These are phyloP conservation scores for Oryzias sinensis DNA, from an alignment of 2,797 vertebrate species.

Conservation along the genomic window DNA sequence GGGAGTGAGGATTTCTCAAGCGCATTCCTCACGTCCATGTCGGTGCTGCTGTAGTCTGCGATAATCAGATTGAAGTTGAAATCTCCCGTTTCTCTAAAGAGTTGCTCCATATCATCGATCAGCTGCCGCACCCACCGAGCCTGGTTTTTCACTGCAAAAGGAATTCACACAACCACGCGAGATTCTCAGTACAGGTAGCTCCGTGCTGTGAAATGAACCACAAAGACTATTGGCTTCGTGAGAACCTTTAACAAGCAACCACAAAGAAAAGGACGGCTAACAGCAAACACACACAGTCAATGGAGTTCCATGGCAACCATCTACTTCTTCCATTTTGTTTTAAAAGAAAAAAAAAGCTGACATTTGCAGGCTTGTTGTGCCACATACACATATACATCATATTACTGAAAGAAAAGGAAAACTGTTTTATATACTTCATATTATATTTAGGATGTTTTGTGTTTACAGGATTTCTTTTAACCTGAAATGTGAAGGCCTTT, in stretches of 20 bases:
- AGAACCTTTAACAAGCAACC: background rate
- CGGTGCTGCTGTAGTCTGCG: constrained; percentile 88
- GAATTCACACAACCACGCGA: background rate
- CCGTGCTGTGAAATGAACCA: too few relatives aligned
- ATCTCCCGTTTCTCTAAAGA: constrained; percentile 81
- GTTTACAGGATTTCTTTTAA: background rate
- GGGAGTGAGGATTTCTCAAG: constrained; percentile 81
- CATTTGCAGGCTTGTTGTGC: background rate
- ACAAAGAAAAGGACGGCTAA: background rate
- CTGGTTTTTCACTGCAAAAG: constrained; percentile 89
- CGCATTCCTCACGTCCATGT: constrained; percentile 86
- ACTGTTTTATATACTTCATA: too few relatives aligned
- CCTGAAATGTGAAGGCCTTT: background rate
- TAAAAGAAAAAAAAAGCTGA: too few relatives aligned
- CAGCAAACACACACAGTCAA: background rate
- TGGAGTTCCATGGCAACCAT: background rate
- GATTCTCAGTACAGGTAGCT: background rate
- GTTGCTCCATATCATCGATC: constrained; percentile 88
- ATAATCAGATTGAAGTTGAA: constrained; percentile 88
- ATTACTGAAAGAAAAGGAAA: too few relatives aligned
- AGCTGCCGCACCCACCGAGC: constrained; percentile 93
- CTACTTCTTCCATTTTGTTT: background rate
- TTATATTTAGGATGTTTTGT: too few relatives aligned
- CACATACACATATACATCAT: background rate
- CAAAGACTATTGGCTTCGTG: too few relatives aligned